Base-by-base conservation (phyloP, 2,797 vertebrate species). In the Petrocephalus schoutedeni region DNA sequence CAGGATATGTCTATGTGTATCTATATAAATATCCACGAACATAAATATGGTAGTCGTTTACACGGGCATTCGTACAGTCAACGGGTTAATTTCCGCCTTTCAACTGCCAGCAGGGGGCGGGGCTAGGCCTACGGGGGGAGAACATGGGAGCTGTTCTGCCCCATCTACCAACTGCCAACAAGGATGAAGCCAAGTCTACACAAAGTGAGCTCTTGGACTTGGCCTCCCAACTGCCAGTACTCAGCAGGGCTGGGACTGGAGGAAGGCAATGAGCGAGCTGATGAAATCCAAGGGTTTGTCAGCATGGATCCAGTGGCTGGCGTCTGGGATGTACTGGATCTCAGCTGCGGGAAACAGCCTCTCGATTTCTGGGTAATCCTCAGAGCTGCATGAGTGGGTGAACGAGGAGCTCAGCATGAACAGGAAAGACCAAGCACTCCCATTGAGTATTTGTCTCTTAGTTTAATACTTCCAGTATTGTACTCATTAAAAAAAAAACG, bases 251-350 rank as follows among this genome's bases (percentile, higher is more conserved):
- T 96, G 95, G 82, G 95, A 94, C 91, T 95, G 94, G 85, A 99
- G 93, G 93, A 99, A 99, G 89, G 93, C 94, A 91, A 90, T 96
- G 91, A 99, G 92, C 67, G 97, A 96, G 89, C 96, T 95, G 91
- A 99, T 92, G 94, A 99, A 99, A 36, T 98, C 97, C 90, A 97
- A 94, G 1, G 98, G 98, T 91, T 97, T 95, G 88, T 99, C 98
- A 0, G 97, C 96, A 1, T 99, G 98, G 91, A 99, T 95, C 96
- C 97, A 98, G 93, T 99, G 98, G 88, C 97, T 97, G 5, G 98
- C 96, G 0, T 97, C 96, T 5, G 96, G 93, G 77, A 99, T 97
- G 45, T 97, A 96, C 94, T 98, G 97, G 89, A 99, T 94, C 89
- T 96, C 95, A 0, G 97, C 97, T 58, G 64, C 90, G 1, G 98